A percentile compares a stretch with the other conserved stretches of the same genome.
Evolutionary conservation across 2,888 invertebrate genomes (phyloP).

Genomic region (Callosobruchus maculatus): DNA sequence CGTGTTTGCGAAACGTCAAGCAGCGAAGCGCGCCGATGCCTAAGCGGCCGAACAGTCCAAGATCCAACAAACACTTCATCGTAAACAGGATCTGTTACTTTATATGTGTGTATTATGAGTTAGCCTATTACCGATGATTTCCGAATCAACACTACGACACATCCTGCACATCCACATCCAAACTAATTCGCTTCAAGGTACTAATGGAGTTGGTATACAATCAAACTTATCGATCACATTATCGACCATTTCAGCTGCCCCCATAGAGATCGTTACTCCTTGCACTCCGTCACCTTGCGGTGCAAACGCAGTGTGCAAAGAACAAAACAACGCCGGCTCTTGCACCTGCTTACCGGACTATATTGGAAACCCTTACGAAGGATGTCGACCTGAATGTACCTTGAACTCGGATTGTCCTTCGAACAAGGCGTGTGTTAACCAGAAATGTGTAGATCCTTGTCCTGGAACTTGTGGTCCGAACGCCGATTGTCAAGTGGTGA

Average conservation of each 20-base stretch:
- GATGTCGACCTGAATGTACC: slow-evolving; percentile 73
- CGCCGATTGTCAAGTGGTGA: slow-evolving; percentile 70
- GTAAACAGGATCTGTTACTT: too few relatives aligned
- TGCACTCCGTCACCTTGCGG: slow-evolving; percentile 66
- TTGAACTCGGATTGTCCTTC: slow-evolving; percentile 68
- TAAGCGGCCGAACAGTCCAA: too few relatives aligned
- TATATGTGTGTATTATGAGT: too few relatives aligned
- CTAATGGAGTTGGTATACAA: background rate
- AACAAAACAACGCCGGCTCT: slow-evolving; percentile 50
- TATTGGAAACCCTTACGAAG: slow-evolving; percentile 72
- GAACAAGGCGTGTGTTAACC: slow-evolving; percentile 67
- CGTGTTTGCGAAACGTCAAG: too few relatives aligned
- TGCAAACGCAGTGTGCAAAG: slow-evolving; percentile 59
- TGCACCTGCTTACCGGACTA: slow-evolving; percentile 62
- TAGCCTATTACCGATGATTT: background rate
- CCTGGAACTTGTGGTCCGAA: slow-evolving; percentile 74
- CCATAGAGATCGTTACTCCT: slow-evolving; percentile 44
- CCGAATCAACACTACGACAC: background rate
- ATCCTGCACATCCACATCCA: background rate
- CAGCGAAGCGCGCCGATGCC: too few relatives aligned
- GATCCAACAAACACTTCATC: too few relatives aligned
- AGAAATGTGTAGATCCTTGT: slow-evolving; percentile 77
- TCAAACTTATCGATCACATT: slow-evolving; percentile 38
- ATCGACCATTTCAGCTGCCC: slow-evolving; percentile 16
- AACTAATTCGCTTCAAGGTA: background rate